Base-by-base conservation (phyloP, 2,797 vertebrate species). In the Lagorchestes hirsutus region DNA sequence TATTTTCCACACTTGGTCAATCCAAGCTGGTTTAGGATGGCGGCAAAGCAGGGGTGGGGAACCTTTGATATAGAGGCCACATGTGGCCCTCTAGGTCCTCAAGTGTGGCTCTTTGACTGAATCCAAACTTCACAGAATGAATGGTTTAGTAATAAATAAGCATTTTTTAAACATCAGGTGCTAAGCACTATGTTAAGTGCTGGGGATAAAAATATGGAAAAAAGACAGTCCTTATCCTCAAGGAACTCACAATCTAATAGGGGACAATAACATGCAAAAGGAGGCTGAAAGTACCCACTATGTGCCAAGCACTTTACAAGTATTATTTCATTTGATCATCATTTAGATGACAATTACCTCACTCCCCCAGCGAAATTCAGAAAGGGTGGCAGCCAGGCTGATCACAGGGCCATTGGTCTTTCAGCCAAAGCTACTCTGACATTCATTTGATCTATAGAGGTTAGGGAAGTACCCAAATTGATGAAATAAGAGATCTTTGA, bases 11-110 rank as follows among this genome's bases (percentile, higher is more conserved):
- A 31, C 4, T 95, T 50, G 46, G 28, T 74, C 5, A 87, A 34
- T 67, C 59, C 58, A 92, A 93, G 40, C 9, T 57, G 29, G 1
- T 54, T 93, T 94, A 27, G 90, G 95, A 93, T 50, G 93, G 18
- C 4, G 95, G 55, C 2, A 92, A 56, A 74, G n/a, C 95, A 54
- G 27, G 90, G 90, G 55, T 95, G 56, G 24, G 62, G 92, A 54
- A 28, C 57, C 28, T 58, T 29, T 28, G 27, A 28, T 10, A 8
- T 29, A 1, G 27, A 58, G 27, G 57, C 57, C 28, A 11, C 57
- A 58, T 58, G 28, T 58, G 28, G 57, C 57, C 57, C 57, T 58
- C 27, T 58, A 58, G 57, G 28, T 29, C 57, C 57, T 58, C 57
- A 58, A 29, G 57, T 28, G 27, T 28, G 10, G 57, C 57, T 9